Conservation (phyloP, 35 echinoderm and acorn worm species). For the Patiria miniata region DNA sequence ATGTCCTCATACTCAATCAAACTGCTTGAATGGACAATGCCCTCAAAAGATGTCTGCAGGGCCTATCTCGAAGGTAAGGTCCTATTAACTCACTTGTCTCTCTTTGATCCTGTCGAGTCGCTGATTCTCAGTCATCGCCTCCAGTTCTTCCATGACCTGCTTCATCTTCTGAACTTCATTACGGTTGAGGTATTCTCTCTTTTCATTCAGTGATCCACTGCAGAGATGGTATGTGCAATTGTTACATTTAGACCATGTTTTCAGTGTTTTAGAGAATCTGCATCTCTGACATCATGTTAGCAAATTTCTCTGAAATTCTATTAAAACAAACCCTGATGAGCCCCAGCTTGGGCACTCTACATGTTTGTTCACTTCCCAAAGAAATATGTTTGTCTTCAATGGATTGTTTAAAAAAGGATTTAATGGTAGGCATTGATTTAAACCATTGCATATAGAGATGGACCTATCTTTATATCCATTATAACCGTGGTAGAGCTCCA, state of each 20-base stretch:
- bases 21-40: too few relatives aligned
- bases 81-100: constrained; percentile 75
- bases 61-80: too few relatives aligned
- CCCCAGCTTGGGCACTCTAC: not conserved
- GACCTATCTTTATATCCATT: not conserved
- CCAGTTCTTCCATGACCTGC: constrained; percentile 35
- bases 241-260: not conserved
- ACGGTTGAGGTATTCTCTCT: constrained; percentile 46
- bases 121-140: constrained; percentile 19
- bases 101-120: not conserved
- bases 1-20: too few relatives aligned
- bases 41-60: too few relatives aligned
- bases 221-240: not conserved
- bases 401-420: too few relatives aligned
- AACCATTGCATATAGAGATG: not conserved
- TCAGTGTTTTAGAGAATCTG: too few relatives aligned
- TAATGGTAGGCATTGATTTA: not conserved
- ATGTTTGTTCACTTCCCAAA: not conserved
- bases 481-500: too few relatives aligned
- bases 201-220: constrained; percentile 49
- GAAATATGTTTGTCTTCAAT: not conserved
- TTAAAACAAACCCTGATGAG: too few relatives aligned
- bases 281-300: too few relatives aligned
- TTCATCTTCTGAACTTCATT: constrained; percentile 57
- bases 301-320: too few relatives aligned